Evolutionary conservation across 2,888 invertebrate genomes (phyloP).

Genomic region (Campopleginae sp.): DNA sequence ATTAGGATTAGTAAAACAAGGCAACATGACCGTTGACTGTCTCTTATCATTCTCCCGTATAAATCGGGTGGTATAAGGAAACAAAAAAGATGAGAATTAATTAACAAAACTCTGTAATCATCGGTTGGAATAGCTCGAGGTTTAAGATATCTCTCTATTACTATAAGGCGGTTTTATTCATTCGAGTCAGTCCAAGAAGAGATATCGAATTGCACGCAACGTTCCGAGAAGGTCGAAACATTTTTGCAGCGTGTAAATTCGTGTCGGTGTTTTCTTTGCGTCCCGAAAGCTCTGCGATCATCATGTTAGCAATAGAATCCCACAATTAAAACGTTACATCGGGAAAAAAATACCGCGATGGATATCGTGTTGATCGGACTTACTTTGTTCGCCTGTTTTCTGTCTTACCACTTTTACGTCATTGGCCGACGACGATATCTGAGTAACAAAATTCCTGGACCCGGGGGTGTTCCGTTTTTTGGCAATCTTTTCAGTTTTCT

Average conservation of each 20-base stretch:
- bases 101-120: too few relatives aligned
- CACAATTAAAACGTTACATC: neutral
- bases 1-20: too few relatives aligned
- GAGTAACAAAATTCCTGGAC: slow-evolving; percentile 81
- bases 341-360: slow-evolving; percentile 5
- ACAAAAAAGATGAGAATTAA: too few relatives aligned
- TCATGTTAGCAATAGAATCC: neutral
- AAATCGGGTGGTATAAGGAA: too few relatives aligned
- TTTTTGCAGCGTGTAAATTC: neutral
- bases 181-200: neutral
- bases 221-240: neutral
- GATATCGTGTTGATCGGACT: neutral
- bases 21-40: too few relatives aligned
- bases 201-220: neutral
- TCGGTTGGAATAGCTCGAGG: neutral
- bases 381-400: slow-evolving; percentile 29
- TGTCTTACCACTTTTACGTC: slow-evolving; percentile 56
- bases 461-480: slow-evolving; percentile 69
- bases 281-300: neutral
- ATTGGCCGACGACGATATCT: slow-evolving; percentile 75
- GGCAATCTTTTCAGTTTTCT: slow-evolving; percentile 69
- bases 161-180: too few relatives aligned
- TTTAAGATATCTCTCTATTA: neutral
- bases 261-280: neutral
- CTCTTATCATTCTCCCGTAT: too few relatives aligned